Conservation (phyloP, 2,797 vertebrate species). For the Pelobates cultripes region DNA sequence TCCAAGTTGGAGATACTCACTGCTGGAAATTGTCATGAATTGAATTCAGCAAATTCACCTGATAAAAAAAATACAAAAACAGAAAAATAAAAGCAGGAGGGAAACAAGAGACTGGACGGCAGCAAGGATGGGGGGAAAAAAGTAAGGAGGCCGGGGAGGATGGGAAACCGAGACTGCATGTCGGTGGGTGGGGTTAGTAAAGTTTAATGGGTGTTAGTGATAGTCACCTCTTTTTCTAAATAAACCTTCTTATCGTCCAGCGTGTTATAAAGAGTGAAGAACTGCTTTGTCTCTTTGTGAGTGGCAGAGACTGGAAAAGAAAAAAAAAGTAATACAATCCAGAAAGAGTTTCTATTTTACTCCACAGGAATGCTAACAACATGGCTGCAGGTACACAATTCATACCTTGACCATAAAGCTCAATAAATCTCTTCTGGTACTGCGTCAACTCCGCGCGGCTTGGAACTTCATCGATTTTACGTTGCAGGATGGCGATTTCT, state of each 20-base stretch:
- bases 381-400: too few species aligned
- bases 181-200: too few species aligned
- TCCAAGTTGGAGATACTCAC: conserved; percentile 76
- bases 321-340: not conserved
- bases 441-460: conserved; percentile 95
- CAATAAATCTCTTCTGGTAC: conserved; percentile 98
- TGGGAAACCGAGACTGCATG: too few species aligned
- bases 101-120: too few species aligned
- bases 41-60: conserved; percentile 95
- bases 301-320: conserved; percentile 87
- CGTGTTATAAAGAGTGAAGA: conserved; percentile 98
- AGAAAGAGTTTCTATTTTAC: too few species aligned
- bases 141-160: too few species aligned
- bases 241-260: conserved; percentile 98
- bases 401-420: conserved; percentile 95
- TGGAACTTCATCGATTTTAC: conserved; percentile 96
- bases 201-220: too few species aligned
- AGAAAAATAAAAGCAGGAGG: too few species aligned
- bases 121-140: too few species aligned
- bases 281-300: conserved; percentile 98
- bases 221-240: conserved; percentile 91
- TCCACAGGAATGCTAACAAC: too few species aligned
- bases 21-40: conserved; percentile 97
- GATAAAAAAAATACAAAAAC: conserved; percentile 10
- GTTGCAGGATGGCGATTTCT: conserved; percentile 94